phyloP scores from a whole-genome alignment of 2,888 invertebrate genomes.

The Drosophila fulvimacula region DNA sequence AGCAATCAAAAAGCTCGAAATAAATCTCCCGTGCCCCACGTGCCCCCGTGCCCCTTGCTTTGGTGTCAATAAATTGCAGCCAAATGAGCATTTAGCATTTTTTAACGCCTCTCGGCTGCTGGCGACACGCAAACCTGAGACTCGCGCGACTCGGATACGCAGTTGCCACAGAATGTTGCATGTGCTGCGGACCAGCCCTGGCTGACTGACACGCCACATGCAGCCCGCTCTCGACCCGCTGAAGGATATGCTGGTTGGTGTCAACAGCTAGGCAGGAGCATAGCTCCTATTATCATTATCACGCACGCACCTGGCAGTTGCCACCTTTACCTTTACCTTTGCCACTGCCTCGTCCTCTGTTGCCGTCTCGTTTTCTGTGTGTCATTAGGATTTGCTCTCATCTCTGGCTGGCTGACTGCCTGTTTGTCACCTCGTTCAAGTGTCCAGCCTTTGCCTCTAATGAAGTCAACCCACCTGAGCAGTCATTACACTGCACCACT shows the following conservation, averaged over 20 bases:
- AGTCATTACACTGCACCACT: slow-evolving; percentile 31
- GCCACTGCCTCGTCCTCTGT: slow-evolving; percentile 4
- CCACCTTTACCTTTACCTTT: slow-evolving; percentile 2
- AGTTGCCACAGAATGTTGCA: slow-evolving; percentile 32
- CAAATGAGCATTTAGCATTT: slow-evolving; percentile 74
- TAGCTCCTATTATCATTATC: slow-evolving; percentile 71
- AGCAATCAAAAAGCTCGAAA: slow-evolving; percentile 4
- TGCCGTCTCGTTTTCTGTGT: slow-evolving; percentile 33
- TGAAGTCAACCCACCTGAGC: slow-evolving; percentile 71
- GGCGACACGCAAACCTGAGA: slow-evolving; percentile 63
- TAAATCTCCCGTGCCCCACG: slow-evolving; percentile 4
- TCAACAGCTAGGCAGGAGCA: slow-evolving; percentile 35
- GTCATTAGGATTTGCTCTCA: slow-evolving; percentile 70
- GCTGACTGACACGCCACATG: slow-evolving; percentile 59
- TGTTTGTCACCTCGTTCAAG: slow-evolving; percentile 67
- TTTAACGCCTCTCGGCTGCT: slow-evolving; percentile 70
- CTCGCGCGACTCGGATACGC: slow-evolving; percentile 6
- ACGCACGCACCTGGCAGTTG: slow-evolving; percentile 42
- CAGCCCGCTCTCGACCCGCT: slow-evolving; percentile 26
- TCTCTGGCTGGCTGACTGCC: slow-evolving; percentile 22
- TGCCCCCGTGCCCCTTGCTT: neutral
- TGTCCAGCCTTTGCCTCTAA: slow-evolving; percentile 68
- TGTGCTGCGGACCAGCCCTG: slow-evolving; percentile 43
- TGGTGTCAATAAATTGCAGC: slow-evolving; percentile 64
- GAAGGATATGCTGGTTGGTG: slow-evolving; percentile 58